Evolutionary conservation across 1,140 invertebrate genomes (phyloP), one percentile per base, ranked within the genome.

Genomic region (Drosophila prosaltans): DNA sequence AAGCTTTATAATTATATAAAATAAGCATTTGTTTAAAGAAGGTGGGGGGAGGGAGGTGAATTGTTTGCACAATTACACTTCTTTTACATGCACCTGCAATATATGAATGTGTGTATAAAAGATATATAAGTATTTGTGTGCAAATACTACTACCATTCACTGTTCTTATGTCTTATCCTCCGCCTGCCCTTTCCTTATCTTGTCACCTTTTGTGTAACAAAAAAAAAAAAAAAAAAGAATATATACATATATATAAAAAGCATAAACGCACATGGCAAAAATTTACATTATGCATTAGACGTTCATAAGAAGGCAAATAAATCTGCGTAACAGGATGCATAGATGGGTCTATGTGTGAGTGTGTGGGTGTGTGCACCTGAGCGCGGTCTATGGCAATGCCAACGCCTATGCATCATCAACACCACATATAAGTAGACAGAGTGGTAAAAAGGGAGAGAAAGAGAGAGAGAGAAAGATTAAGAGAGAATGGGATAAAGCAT

Each of bases 231-330:
- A 62, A 36, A 40, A n/a, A 58, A 24, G n/a, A 16, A 8, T 7
- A 7, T 16, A 21, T 30, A 30, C 4, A 30, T 30, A 30, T 30
- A 30, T 7, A 36, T 36, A 51, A 16, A 16, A 16, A 16, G 45
- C 8, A 51, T 51, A 51, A 51, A 51, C 45, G 45, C 45, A 51
- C 45, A 51, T 51, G 57, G 57, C n/a, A 24, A 40, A 40, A 62
- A 60, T 69, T 69, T 69, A 58, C 66, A 61, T 69, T 69, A 55
- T 60, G 66, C 66, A 69, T 69, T 69, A 69, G 66, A 69, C 58
- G 59, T 60, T 69, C 66, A 69, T 69, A 69, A 69, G 66, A 69
- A 58, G 66, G 66, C 32, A 62, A 69, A 69, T 69, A 69, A 69
- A 69, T 69, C 66, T 69, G 66, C 28, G 58, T 69, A 69, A 57